phyloP scores from a whole-genome alignment of 2,113 vertebrate genomes.

The human (Homo sapiens) region DNA sequence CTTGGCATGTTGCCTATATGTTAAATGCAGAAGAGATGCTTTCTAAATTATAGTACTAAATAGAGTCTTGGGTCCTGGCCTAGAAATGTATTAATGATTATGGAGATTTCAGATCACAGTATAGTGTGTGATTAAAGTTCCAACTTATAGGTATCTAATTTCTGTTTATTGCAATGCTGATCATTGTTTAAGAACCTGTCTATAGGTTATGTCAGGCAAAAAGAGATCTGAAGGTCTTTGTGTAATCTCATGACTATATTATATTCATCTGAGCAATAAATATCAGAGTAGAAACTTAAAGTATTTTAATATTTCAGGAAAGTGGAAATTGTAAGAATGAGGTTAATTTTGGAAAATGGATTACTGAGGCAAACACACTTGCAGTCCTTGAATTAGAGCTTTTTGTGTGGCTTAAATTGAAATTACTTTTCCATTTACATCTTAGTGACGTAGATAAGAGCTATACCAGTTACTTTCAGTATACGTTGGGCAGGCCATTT shows the following conservation, averaged over 20 bases:
- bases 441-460: not conserved
- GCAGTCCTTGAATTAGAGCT: not conserved
- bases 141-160: not conserved
- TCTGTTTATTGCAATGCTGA: not conserved
- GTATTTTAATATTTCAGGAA: not conserved
- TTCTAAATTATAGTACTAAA: constrained; percentile 61
- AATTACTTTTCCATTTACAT: not conserved
- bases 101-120: constrained; percentile 56
- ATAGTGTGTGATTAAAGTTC: not conserved
- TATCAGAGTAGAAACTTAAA: not conserved
- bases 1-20: constrained; percentile 61
- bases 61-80: constrained; percentile 55
- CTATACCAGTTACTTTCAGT: accelerated
- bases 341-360: not conserved
- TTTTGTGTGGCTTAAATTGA: not conserved
- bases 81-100: constrained; percentile 62
- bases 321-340: not conserved
- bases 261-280: not conserved
- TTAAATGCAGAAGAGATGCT: constrained; percentile 47
- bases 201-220: not conserved
- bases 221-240: not conserved
- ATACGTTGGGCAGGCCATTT: too few relatives aligned
- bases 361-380: not conserved
- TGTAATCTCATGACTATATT: not conserved
- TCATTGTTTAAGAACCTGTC: not conserved